These are phyloP conservation scores for Aplochiton taeniatus DNA, from an alignment of 2,797 vertebrate species.

Conservation along the genomic window DNA sequence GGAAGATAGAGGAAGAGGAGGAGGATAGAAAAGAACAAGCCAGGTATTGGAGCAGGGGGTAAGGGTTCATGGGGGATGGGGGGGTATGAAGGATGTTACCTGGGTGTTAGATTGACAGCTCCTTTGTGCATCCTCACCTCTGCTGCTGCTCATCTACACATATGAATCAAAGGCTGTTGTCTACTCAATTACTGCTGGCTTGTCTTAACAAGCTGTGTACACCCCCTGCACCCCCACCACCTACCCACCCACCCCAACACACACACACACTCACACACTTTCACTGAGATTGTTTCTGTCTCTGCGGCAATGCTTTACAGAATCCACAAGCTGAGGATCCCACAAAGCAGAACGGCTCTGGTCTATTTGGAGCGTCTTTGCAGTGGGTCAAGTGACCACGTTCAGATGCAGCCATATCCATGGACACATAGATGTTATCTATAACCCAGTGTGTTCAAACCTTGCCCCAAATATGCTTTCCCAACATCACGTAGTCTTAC, in stretches of 20 bases:
- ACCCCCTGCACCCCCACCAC: slow-evolving; percentile 38
- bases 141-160: slow-evolving; percentile 73
- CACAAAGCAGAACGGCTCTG: too few species aligned
- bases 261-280: slow-evolving; percentile 2
- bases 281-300: too few species aligned
- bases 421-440: too few species aligned
- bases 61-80: too few species aligned
- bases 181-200: slow-evolving; percentile 67
- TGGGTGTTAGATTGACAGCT: slow-evolving; percentile 66
- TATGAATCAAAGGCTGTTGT: slow-evolving; percentile 77
- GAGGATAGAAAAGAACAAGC: slow-evolving; percentile 6
- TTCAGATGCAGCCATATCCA: too few species aligned
- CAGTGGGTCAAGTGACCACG: too few species aligned
- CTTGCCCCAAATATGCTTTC: too few species aligned
- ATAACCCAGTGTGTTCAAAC: too few species aligned
- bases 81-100: slow-evolving; percentile 68
- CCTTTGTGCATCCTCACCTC: slow-evolving; percentile 62
- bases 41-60: background rate
- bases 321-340: too few species aligned
- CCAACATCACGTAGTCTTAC: too few species aligned
- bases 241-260: background rate
- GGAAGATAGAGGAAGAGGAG: background rate
- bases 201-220: slow-evolving; percentile 38
- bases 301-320: too few species aligned
- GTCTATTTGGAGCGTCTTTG: too few species aligned